phyloP scores from a whole-genome alignment of 2,888 invertebrate species.

The Phlogophora meticulosa region DNA sequence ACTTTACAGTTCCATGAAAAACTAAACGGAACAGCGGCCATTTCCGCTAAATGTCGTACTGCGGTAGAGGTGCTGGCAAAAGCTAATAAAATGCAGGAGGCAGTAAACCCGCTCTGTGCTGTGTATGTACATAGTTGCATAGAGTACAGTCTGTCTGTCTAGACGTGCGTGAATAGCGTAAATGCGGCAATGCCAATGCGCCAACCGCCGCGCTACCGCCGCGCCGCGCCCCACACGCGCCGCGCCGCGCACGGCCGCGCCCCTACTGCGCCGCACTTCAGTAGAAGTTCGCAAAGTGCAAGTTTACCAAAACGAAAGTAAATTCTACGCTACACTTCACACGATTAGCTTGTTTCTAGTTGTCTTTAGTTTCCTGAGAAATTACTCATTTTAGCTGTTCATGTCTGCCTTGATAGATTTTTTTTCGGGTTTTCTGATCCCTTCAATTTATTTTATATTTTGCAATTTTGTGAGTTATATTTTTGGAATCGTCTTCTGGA shows the following conservation, averaged over 20 bases:
- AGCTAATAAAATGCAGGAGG: conserved; percentile 57
- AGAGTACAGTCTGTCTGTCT: conserved; percentile 68
- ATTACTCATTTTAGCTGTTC: neutral
- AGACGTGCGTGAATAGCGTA: conserved; percentile 77
- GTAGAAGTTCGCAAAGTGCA: conserved; percentile 31
- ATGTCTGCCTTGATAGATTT: neutral
- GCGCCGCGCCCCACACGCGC: no score
- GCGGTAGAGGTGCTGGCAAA: conserved; percentile 42
- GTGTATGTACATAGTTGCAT: conserved; percentile 36
- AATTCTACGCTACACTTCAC: conserved; percentile 1
- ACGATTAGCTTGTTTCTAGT: conserved; percentile 18
- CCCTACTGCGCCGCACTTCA: conserved; percentile 28
- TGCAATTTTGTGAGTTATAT: no score
- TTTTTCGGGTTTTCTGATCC: neutral
- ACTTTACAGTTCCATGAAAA: conserved; percentile 43
- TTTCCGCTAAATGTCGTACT: conserved; percentile 37
- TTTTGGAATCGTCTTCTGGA: no score
- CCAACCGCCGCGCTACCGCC: conserved; percentile 19
- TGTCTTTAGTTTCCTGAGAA: conserved; percentile 1
- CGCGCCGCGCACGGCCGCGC: conserved; percentile 16
- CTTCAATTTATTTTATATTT: no score
- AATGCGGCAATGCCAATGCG: conserved; percentile 51
- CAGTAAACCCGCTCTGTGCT: conserved; percentile 36
- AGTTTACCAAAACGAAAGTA: conserved; percentile 28
- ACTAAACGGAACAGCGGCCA: conserved; percentile 6